Conservation (phyloP, 2,888 invertebrate genomes). For the Boloria euphrosyne region DNA sequence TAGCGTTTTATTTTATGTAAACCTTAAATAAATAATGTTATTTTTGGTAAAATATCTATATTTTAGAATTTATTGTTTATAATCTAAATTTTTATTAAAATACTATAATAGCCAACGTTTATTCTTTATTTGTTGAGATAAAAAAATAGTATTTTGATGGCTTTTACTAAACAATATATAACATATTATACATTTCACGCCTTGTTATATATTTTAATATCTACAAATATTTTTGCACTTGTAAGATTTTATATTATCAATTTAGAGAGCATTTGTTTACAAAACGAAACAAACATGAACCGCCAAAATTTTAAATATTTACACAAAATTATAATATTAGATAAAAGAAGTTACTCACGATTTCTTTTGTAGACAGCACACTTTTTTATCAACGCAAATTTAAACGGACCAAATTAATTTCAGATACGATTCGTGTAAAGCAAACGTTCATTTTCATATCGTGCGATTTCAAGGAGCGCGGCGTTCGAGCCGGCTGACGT, state of each 20-base stretch:
- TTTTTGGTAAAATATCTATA: too few species aligned
- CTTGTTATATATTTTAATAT: not conserved
- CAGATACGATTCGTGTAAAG: slow-evolving; percentile 35
- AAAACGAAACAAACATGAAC: slow-evolving; percentile 47
- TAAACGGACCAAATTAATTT: slow-evolving; percentile 42
- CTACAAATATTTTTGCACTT: slow-evolving; percentile 18
- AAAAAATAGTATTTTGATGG: too few species aligned
- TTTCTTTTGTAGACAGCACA: slow-evolving; percentile 46
- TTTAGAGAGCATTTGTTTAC: slow-evolving; percentile 47
- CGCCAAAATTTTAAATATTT: slow-evolving; percentile 55
- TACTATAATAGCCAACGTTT: too few species aligned
- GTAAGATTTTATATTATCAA: slow-evolving; percentile 35
- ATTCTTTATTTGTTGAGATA: too few species aligned
- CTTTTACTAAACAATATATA: too few species aligned
- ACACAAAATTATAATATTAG: slow-evolving; percentile 52
- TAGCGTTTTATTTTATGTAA: not conserved
- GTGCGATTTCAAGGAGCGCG: slow-evolving; percentile 32
- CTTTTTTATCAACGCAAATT: slow-evolving; percentile 53
- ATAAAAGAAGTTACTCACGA: slow-evolving; percentile 58
- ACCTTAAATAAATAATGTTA: too few species aligned
- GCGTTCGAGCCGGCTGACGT: slow-evolving; percentile 42
- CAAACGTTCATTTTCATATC: slow-evolving; percentile 26
- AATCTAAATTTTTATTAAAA: too few species aligned
- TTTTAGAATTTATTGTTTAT: too few species aligned
- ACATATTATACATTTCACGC: too few species aligned